These are phyloP conservation scores for Escarpia spicata DNA, from an alignment of 2,888 invertebrate genomes.

Conservation along the genomic window DNA sequence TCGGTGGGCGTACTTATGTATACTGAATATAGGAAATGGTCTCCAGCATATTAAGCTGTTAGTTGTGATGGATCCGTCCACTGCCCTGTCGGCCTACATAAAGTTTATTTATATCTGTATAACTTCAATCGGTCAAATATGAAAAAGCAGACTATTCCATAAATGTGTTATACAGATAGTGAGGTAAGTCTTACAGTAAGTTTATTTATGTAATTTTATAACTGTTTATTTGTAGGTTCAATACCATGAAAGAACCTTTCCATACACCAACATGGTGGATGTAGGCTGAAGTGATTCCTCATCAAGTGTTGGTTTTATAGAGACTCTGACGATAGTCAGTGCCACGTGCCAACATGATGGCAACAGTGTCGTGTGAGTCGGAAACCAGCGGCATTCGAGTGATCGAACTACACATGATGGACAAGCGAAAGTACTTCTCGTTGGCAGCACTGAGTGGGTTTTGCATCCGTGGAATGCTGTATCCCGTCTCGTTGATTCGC, in stretches of 20 bases:
- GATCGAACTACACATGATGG: conserved; percentile 99
- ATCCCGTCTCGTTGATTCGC: conserved; percentile 92
- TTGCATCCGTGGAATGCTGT: conserved; percentile 79
- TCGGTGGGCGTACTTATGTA: too few species aligned
- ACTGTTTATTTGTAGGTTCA: not conserved
- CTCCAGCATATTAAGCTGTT: too few species aligned
- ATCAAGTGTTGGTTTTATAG: not conserved
- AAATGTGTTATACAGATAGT: not conserved
- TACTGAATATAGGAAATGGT: too few species aligned
- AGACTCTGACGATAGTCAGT: not conserved
- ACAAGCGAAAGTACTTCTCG: conserved; percentile 92
- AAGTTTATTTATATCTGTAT: not conserved
- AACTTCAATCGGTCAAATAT: not conserved
- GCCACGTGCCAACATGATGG: not conserved
- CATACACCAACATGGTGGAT: not conserved
- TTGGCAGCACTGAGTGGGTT: conserved; percentile 90
- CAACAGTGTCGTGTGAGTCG: not conserved
- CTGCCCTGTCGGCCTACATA: not conserved
- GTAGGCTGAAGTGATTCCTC: not conserved
- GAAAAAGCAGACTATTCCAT: not conserved
- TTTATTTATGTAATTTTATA: not conserved
- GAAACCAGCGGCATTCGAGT: conserved; percentile 65
- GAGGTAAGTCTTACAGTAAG: not conserved
- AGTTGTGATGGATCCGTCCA: too few species aligned
- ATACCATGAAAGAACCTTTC: not conserved